Evolutionary conservation across 1,140 invertebrate genomes (phyloP), one percentile per base, ranked within the genome.

Genomic region (Cherax quadricarinatus): DNA sequence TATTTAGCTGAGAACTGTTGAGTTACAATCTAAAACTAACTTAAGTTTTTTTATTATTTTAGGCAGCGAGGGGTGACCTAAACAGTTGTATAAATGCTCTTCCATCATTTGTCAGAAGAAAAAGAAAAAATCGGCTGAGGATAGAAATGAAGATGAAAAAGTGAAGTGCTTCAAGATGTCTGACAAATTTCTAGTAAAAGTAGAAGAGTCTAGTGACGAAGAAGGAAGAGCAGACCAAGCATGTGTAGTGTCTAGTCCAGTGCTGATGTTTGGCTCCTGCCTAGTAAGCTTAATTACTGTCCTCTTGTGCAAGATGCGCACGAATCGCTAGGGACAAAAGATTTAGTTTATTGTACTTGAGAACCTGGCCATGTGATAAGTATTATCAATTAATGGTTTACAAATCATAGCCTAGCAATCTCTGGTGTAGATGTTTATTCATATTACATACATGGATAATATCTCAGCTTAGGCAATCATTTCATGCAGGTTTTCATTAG

Each of bases 31-130:
- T 60, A 10, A 60, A 30, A 73, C 12, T 79, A 24, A 49, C n/a
- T 53, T 30, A 7, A 14, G 30, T 14, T 41, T 24, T 24, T 86
- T 66, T 91, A 9, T 41, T 49, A 30, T 86, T 86, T 60, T 57
- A 91, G 90, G 90, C n/a, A 86, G 84, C 73, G 90, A 91, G 53
- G 90, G 90, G 82, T 91, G 90, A 91, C 90, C 53, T 86, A 86
- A 80, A 80, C 83, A 91, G 60, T 60, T 70, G 4, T 81, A 57
- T 30, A 49, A 49, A 75, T 91, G 90, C 60, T 86, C 90, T 84
- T 82, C 75, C 78, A 60, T 80, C 24, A 66, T 49, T 51, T 78
- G 62, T 75, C 81, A 89, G 57, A 60, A 80, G 57, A 79, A 73
- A 41, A 80, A 53, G 60, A 81, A 82, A 70, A 12, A 70, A 7